These are phyloP conservation scores for Phymanthus crucifer DNA, from an alignment of 92 coral and sea anemone species.

Conservation along the genomic window DNA sequence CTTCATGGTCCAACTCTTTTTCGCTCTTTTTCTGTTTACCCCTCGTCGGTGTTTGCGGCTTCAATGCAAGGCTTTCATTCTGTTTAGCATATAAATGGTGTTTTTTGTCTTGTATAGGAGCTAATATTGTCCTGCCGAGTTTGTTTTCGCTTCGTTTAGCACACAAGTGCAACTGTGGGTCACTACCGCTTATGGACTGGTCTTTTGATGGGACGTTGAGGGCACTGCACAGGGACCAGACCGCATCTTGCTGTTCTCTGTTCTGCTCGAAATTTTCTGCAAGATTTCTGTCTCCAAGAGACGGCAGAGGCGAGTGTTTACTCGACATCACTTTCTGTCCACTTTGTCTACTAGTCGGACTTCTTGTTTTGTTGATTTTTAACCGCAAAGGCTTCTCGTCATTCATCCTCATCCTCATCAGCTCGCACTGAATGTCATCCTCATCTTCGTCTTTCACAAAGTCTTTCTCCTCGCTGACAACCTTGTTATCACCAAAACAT, in stretches of 20 bases:
- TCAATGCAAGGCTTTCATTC: not conserved
- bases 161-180: not conserved
- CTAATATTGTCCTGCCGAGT: not conserved
- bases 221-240: not conserved
- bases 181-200: not conserved
- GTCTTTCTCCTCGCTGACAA: not conserved
- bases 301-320: not conserved
- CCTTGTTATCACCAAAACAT: conserved; percentile 1
- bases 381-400: not conserved
- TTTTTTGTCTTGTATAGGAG: not conserved
- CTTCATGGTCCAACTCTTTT: not conserved
- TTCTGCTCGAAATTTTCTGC: not conserved
- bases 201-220: conserved; percentile 1
- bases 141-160: not conserved
- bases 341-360: not conserved
- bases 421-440: not conserved
- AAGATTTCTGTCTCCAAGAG: conserved; percentile 1
- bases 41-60: not conserved
- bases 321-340: not conserved
- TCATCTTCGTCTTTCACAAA: not conserved
- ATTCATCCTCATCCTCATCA: not conserved
- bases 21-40: not conserved
- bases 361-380: not conserved
- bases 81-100: not conserved
- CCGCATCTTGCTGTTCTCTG: not conserved